Percentiles rank a stretch among this genome's conserved stretches.
These are phyloP conservation scores for Crocallis elinguaria DNA, from an alignment of 2,888 invertebrate species.

Conservation along the genomic window DNA sequence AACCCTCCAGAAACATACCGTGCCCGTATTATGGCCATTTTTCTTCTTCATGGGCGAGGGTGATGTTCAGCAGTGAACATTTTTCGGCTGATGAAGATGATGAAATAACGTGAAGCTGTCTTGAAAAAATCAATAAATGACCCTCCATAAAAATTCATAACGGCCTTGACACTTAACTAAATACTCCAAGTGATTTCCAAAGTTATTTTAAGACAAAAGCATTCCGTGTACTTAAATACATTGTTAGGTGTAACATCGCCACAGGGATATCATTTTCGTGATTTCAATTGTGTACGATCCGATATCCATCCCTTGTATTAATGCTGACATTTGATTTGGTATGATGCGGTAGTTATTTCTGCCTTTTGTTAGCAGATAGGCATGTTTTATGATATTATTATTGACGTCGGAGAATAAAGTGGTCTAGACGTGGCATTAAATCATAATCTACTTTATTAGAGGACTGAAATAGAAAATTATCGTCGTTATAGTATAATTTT, in stretches of 20 bases:
- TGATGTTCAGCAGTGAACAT: no score
- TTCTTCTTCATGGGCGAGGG: no score
- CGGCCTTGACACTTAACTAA: background rate
- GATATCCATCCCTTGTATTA: constrained; percentile 24
- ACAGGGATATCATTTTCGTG: constrained; percentile 23
- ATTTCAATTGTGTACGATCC: constrained; percentile 19
- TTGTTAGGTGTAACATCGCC: background rate
- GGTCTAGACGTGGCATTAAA: background rate
- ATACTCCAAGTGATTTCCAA: background rate
- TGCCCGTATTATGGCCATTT: no score
- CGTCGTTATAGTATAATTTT: no score
- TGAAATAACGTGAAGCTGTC: no score
- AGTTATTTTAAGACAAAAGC: constrained; percentile 1
- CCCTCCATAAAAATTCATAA: no score
- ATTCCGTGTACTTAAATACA: constrained; percentile 4
- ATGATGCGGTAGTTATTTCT: constrained; percentile 15
- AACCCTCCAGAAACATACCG: no score
- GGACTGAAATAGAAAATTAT: no score
- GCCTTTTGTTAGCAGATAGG: constrained; percentile 6
- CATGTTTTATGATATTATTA: constrained; percentile 3
- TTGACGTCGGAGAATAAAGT: background rate
- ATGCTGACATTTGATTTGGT: constrained; percentile 27
- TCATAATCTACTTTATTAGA: no score
- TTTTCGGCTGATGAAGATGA: no score
- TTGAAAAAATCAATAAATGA: no score